phyloP scores from a whole-genome alignment of 2,797 vertebrate species.

The Lepilemur ruficaudatus region DNA sequence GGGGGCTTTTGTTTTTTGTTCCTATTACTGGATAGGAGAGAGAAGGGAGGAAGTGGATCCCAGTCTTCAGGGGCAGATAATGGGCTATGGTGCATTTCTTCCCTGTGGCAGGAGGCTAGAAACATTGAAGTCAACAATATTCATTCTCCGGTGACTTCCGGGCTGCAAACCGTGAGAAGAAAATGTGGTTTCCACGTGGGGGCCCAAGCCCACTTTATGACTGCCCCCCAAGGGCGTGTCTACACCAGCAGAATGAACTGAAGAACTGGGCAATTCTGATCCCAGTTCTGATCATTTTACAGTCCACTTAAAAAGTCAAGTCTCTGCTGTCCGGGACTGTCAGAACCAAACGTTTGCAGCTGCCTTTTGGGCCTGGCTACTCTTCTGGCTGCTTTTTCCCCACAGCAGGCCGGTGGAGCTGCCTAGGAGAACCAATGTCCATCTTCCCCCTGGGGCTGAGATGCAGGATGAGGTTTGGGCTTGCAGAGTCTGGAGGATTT shows the following conservation, averaged over 20 bases:
- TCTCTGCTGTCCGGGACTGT: neutral
- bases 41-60: too few species aligned
- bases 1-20: neutral
- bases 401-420: rapidly evolving
- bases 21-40: neutral
- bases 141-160: neutral
- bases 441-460: too few species aligned
- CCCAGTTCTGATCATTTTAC: neutral
- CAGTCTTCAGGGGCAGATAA: neutral
- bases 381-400: too few species aligned
- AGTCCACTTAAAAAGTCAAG: neutral
- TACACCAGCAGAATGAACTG: neutral
- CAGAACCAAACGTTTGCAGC: neutral
- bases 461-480: neutral
- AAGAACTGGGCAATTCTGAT: neutral
- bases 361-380: neutral
- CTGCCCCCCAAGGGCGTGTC: neutral
- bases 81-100: neutral
- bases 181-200: neutral
- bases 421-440: neutral
- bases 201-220: neutral
- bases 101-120: neutral
- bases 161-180: neutral
- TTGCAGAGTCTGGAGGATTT: neutral
- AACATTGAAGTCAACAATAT: neutral